Base-by-base conservation (phyloP, 2,113 vertebrate species). In the Protomyctophum bolini region DNA sequence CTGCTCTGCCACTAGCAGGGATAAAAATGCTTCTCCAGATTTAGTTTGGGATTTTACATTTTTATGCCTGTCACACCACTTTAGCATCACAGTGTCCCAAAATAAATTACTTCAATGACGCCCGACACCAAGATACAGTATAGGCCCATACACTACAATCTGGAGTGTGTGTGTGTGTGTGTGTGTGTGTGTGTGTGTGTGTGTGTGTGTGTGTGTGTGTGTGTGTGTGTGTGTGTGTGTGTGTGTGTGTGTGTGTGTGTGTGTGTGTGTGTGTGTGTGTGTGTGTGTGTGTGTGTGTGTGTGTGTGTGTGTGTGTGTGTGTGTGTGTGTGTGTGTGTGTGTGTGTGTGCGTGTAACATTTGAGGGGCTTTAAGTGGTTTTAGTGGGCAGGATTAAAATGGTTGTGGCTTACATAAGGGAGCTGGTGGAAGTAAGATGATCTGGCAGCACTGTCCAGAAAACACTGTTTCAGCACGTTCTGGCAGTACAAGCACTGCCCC, bases 401-500 rank as follows among this genome's bases (percentile, higher is more conserved):
- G 10, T 58, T 47, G 12, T 70, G 73, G 76, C 68, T 81, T 47
- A 80, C 58, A 50, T 49, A 51, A 68, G 4, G n/a, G 15, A 65
- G 56, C 71, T 68, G 72, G 74, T 54, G 63, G 78, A 58, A 71
- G 29, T 62, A 59, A 58, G 46, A 52, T 54, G 72, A 60, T 73
- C 45, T 49, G 78, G 72, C 67, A 63, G 33, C 67, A 63, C 63
- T 12, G 63, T 55, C 46, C 55, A 63, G 48, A 7, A 60, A 46
- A 70, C 9, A 57, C 7, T 33, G 8, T 15, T 68, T n/a, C n/a
- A 60, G 12, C 41, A 60, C 12, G 14, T 3, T 6, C 12, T 48
- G 7, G n/a, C 57, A 58, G 15, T 14, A 45, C 46, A 68, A 81
- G 81, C 66, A 83, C 73, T 79, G 80, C 72, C 83, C 67, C 45